phyloP scores from a whole-genome alignment of 2,888 invertebrate genomes.

The Molorchus minor region DNA sequence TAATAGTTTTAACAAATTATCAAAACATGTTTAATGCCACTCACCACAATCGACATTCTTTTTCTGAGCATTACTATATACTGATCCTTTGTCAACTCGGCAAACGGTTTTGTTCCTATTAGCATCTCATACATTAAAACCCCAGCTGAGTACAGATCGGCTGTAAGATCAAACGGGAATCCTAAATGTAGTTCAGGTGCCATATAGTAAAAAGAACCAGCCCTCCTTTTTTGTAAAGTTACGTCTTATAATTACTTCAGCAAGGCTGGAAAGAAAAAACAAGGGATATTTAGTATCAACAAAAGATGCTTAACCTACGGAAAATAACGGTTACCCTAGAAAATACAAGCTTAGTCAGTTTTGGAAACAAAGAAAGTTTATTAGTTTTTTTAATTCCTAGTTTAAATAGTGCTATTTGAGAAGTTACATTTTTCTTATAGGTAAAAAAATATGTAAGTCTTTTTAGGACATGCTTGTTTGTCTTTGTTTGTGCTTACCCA shows the following conservation, averaged over 20 bases:
- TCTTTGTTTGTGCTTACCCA: constrained; percentile 32
- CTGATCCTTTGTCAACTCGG: neutral
- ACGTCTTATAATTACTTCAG: constrained; percentile 26
- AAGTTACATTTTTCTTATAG: too few relatives aligned
- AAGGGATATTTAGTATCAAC: too few relatives aligned
- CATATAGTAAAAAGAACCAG: constrained; percentile 41
- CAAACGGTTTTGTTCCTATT: constrained; percentile 30
- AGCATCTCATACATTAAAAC: constrained; percentile 40
- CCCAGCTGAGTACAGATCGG: constrained; percentile 42
- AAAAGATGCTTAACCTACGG: too few relatives aligned
- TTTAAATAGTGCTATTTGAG: too few relatives aligned
- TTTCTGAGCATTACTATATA: constrained; percentile 22
- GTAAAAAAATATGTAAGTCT: too few relatives aligned
- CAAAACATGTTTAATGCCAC: too few relatives aligned
- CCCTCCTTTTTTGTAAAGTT: too few relatives aligned
- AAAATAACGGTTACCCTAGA: too few relatives aligned
- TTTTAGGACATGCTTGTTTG: too few relatives aligned
- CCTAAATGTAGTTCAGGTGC: constrained; percentile 42
- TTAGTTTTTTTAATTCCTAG: too few relatives aligned
- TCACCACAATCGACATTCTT: constrained; percentile 18
- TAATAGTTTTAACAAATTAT: neutral
- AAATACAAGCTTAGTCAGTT: too few relatives aligned
- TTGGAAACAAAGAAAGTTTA: too few relatives aligned
- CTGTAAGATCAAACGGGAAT: constrained; percentile 31
- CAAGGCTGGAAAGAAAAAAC: constrained; percentile 35